phyloP scores from a whole-genome alignment of 2,888 invertebrate species.

The Dicroscelio sp. region DNA sequence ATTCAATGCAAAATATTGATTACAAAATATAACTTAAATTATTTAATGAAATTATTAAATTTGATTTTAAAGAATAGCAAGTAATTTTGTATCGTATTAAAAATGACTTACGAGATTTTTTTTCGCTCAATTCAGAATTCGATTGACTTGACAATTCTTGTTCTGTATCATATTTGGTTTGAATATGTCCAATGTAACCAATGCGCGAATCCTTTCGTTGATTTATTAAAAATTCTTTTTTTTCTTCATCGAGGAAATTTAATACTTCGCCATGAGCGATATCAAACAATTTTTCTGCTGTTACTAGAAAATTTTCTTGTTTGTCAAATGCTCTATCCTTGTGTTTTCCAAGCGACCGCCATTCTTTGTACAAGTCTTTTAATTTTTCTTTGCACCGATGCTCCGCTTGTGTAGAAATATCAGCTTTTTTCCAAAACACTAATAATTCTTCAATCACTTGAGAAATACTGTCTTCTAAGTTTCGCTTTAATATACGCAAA shows the following conservation, averaged over 20 bases:
- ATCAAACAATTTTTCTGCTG: constrained; percentile 73
- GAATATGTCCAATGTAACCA: constrained; percentile 44
- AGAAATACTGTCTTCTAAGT: not conserved
- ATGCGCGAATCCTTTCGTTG: constrained; percentile 34
- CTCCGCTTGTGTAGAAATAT: constrained; percentile 66
- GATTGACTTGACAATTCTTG: constrained; percentile 12
- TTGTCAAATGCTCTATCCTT: constrained; percentile 52
- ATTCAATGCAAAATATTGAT: too few species aligned
- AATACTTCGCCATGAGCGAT: constrained; percentile 73
- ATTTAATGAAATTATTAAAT: too few species aligned
- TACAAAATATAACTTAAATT: too few species aligned
- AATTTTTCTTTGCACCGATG: constrained; percentile 80
- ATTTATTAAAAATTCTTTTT: constrained; percentile 53
- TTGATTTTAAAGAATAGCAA: too few species aligned
- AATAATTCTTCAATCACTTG: constrained; percentile 33
- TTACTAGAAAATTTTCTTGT: constrained; percentile 70
- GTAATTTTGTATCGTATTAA: too few species aligned
- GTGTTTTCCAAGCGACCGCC: constrained; percentile 80
- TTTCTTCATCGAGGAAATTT: constrained; percentile 58
- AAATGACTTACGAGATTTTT: constrained; percentile 34
- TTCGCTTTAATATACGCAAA: constrained; percentile 8
- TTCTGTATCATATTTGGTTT: constrained; percentile 9
- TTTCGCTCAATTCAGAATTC: constrained; percentile 18
- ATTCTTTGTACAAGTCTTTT: constrained; percentile 85
- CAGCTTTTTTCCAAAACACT: constrained; percentile 65